A percentile compares a stretch with the other conserved stretches of the same genome.
These are phyloP conservation scores for Onthophagus taurus DNA, from an alignment of 1,140 invertebrate genomes.

Conservation along the genomic window DNA sequence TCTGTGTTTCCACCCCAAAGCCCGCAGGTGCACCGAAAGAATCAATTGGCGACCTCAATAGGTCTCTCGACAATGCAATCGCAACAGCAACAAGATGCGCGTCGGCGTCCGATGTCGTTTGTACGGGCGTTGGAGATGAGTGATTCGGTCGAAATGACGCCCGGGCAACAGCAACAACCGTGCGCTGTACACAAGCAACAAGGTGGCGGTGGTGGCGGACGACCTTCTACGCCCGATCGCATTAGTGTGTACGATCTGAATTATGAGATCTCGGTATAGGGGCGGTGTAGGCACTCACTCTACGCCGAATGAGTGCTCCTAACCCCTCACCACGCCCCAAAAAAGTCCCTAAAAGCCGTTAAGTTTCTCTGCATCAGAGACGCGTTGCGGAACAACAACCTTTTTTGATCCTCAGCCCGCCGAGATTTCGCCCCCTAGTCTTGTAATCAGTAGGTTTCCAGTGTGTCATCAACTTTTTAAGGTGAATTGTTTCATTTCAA, in stretches of 20 bases:
- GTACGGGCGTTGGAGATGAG: conserved; percentile 81
- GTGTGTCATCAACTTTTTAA: too few species aligned
- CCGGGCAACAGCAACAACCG: conserved; percentile 22
- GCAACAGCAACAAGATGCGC: too few species aligned
- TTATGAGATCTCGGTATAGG: conserved; percentile 88
- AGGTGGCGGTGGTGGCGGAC: conserved; percentile 27
- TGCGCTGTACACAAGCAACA: conserved; percentile 23
- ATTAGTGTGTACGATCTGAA: conserved; percentile 90
- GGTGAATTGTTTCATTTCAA: too few species aligned
- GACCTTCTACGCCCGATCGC: conserved; percentile 64
- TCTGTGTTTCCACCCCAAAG: conserved; percentile 58
- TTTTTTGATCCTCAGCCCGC: conserved; percentile 19
- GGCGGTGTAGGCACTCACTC: conserved; percentile 37
- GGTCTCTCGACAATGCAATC: conserved; percentile 24
- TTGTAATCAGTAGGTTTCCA: too few species aligned
- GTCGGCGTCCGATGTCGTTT: conserved; percentile 79
- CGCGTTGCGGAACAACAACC: conserved; percentile 19
- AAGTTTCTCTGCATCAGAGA: conserved; percentile 38
- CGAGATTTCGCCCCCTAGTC: conserved; percentile 13
- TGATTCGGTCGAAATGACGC: conserved; percentile 59
- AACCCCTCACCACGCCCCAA: not conserved
- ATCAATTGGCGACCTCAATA: conserved; percentile 15
- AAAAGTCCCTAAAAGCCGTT: conserved; percentile 1
- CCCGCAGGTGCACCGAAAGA: conserved; percentile 47
- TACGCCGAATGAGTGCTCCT: conserved; percentile 30